phyloP scores from a whole-genome alignment of 2,113 vertebrate genomes.

The Lepus europaeus region DNA sequence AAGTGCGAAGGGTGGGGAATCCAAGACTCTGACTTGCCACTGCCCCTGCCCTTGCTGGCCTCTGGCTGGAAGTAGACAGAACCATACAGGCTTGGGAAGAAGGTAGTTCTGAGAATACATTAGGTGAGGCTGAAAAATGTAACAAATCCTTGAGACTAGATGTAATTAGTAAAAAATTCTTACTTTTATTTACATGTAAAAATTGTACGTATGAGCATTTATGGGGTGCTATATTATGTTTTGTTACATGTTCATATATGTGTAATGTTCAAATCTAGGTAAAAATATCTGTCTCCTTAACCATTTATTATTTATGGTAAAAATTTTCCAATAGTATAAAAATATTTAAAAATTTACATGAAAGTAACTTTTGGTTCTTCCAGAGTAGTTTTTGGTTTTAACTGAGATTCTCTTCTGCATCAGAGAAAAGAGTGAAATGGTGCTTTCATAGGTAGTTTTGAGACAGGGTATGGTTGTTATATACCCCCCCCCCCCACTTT shows the following conservation, averaged over 20 bases:
- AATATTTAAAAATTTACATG: no score
- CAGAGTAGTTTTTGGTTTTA: neutral
- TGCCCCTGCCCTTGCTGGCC: neutral
- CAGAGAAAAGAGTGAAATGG: neutral
- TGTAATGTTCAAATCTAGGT: no score
- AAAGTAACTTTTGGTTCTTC: neutral
- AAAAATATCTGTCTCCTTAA: no score
- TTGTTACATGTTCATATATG: no score
- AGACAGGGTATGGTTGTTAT: neutral
- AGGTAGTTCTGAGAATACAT: neutral
- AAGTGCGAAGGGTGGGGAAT: neutral
- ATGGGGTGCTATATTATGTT: no score
- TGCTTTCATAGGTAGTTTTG: neutral
- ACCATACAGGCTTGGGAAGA: neutral
- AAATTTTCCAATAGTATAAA: no score
- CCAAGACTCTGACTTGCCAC: neutral
- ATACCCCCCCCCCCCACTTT: neutral
- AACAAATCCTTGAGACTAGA: neutral
- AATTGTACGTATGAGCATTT: no score
- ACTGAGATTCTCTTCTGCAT: neutral
- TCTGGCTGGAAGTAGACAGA: neutral
- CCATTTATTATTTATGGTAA: no score
- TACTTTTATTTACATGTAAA: no score
- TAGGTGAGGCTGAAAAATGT: neutral
- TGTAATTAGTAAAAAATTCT: neutral